phyloP scores from a whole-genome alignment of 2,888 invertebrate species.

The Andrena camellia region DNA sequence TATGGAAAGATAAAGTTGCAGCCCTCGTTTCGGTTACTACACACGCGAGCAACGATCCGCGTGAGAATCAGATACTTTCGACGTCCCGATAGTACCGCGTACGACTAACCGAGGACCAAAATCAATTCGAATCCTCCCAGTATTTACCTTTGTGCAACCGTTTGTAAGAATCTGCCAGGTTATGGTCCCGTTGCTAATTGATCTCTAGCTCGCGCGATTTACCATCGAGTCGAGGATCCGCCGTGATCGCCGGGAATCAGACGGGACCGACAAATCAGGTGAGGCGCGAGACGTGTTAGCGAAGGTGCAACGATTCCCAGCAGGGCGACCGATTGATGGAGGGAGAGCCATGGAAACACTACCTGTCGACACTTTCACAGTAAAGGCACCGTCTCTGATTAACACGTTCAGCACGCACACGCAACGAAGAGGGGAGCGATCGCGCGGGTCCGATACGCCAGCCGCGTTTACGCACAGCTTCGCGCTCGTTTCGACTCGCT shows the following conservation, averaged over 20 bases:
- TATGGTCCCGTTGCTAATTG: neutral
- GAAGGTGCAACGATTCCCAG: conserved; percentile 6
- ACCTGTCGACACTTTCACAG: conserved; percentile 59
- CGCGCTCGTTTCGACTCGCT: conserved; percentile 40
- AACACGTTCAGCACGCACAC: conserved; percentile 39
- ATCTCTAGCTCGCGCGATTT: neutral
- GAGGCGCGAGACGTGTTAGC: conserved; percentile 6
- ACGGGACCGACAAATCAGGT: neutral
- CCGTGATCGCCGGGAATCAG: neutral
- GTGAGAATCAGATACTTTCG: neutral
- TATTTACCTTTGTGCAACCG: conserved; percentile 26
- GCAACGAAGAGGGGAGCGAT: conserved; percentile 10
- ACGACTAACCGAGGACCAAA: conserved; percentile 7
- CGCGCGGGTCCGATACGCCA: neutral
- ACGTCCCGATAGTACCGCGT: conserved; percentile 16
- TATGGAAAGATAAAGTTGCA: no score
- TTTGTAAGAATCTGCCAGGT: neutral
- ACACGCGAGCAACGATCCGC: no score
- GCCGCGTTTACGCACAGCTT: conserved; percentile 38
- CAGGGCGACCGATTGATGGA: conserved; percentile 30
- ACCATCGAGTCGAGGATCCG: neutral
- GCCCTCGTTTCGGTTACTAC: no score
- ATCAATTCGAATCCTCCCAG: conserved; percentile 29
- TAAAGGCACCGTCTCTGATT: conserved; percentile 49
- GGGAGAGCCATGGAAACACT: conserved; percentile 23